phyloP scores from a whole-genome alignment of 2,888 invertebrate species.

The Lingula anatina region DNA sequence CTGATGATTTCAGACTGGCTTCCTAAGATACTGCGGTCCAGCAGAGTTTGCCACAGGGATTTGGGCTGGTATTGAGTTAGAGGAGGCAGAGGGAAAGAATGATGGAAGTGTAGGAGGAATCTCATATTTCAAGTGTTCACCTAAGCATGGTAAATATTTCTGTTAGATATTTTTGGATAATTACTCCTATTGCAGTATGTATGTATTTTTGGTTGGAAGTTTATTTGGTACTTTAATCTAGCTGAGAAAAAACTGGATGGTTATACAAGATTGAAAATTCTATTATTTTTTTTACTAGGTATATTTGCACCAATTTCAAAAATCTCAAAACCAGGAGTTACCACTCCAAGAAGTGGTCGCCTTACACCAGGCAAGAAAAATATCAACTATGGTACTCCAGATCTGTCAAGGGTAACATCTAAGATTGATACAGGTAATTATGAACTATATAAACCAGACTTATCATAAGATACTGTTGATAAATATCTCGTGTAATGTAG shows the following conservation, averaged over 20 bases:
- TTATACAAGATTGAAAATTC: too few relatives aligned
- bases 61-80: slow-evolving; percentile 57
- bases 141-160: slow-evolving; percentile 48
- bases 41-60: slow-evolving; percentile 56
- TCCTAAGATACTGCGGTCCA: slow-evolving; percentile 53
- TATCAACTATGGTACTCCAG: slow-evolving; percentile 15
- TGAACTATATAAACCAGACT: too few relatives aligned
- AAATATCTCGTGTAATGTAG: too few relatives aligned
- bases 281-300: slow-evolving; percentile 41
- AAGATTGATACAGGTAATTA: slow-evolving; percentile 52
- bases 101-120: slow-evolving; percentile 55
- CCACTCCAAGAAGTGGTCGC: slow-evolving; percentile 10
- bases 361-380: background rate
- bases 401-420: slow-evolving; percentile 53
- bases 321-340: slow-evolving; percentile 44
- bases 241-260: background rate
- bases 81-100: slow-evolving; percentile 55
- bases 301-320: slow-evolving; percentile 55
- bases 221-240: too few relatives aligned
- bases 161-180: too few relatives aligned
- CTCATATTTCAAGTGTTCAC: slow-evolving; percentile 52
- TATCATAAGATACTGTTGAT: too few relatives aligned
- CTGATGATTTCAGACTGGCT: slow-evolving; percentile 43
- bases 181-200: too few relatives aligned
- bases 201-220: too few relatives aligned